phyloP scores from a whole-genome alignment of 1,140 invertebrate genomes.

The Drosophila azteca region DNA sequence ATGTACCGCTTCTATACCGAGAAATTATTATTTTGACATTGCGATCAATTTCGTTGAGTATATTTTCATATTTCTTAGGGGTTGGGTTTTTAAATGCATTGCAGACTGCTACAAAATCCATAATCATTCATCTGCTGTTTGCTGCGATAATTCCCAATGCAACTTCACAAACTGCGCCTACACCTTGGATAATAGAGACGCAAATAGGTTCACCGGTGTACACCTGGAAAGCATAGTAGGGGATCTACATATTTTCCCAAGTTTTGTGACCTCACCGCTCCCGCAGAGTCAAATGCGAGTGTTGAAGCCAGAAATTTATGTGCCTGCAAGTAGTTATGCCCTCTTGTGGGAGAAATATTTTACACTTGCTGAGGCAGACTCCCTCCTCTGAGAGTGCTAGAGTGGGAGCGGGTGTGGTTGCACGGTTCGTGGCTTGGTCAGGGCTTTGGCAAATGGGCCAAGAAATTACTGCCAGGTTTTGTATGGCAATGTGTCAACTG shows the following conservation, averaged over 20 bases:
- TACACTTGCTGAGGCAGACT: constrained; percentile 33
- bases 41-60: no score
- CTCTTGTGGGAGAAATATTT: constrained; percentile 33
- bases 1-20: no score
- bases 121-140: no score
- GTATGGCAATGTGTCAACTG: no score
- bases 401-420: no score
- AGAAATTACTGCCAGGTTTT: no score
- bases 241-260: constrained; percentile 14
- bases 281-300: constrained; percentile 11
- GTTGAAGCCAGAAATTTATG: constrained; percentile 55
- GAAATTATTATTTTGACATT: no score
- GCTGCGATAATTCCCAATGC: no score
- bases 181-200: background rate
- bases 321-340: constrained; percentile 43
- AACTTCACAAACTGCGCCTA: constrained; percentile 37
- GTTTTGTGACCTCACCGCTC: background rate
- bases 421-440: no score
- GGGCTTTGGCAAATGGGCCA: no score
- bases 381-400: background rate
- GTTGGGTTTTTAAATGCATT: no score
- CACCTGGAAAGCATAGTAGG: background rate
- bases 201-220: constrained; percentile 3
- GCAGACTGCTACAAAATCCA: no score
- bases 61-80: background rate